Percentiles rank a stretch among this genome's conserved stretches.
phyloP scores from a whole-genome alignment of 1,140 invertebrate species.

The Eriosoma lanigerum region DNA sequence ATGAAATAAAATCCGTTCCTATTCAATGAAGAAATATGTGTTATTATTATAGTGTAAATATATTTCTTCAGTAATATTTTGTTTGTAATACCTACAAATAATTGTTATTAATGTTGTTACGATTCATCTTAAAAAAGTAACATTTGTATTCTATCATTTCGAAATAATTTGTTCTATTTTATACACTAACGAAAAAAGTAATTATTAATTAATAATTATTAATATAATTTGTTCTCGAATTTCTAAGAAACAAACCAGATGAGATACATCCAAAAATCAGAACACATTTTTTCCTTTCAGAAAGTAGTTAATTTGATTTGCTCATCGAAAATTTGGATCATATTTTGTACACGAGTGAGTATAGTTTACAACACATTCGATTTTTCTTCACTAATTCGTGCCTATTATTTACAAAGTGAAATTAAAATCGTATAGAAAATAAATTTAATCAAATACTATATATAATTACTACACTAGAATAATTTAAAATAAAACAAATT shows the following conservation, averaged over 20 bases:
- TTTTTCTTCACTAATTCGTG: slow-evolving; percentile 35
- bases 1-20: no score
- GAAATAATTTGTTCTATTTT: no score
- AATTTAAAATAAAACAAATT: background rate
- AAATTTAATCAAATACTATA: slow-evolving; percentile 36
- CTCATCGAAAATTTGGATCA: slow-evolving; percentile 45
- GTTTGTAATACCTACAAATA: no score
- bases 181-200: no score
- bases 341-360: slow-evolving; percentile 41
- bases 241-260: background rate
- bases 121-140: no score
- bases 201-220: no score
- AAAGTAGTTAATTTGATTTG: slow-evolving; percentile 49
- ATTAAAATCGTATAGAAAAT: slow-evolving; percentile 47
- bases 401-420: slow-evolving; percentile 48
- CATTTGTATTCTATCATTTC: no score
- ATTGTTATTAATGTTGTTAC: no score
- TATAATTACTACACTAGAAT: background rate
- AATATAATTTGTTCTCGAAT: no score
- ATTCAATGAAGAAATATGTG: no score
- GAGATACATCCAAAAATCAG: background rate
- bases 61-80: no score
- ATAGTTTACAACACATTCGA: slow-evolving; percentile 26
- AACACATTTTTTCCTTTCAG: slow-evolving; percentile 37
- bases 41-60: no score